Base-by-base conservation (phyloP, 1,140 invertebrate genomes). In the Platyscapa corneri region DNA sequence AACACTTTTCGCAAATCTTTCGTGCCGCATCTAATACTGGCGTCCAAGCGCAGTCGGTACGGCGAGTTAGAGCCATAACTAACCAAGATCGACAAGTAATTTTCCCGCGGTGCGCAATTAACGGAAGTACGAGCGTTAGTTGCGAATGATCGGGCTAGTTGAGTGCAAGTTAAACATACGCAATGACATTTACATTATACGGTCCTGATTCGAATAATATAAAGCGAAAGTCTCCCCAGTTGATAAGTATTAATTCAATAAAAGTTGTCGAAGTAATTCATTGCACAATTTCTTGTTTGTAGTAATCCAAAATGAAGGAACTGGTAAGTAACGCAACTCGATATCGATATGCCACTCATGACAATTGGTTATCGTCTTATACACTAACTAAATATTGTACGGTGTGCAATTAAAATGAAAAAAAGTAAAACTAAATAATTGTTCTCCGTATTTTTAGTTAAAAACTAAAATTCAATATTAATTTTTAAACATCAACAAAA, bases 161-260 rank as follows among this genome's bases (percentile, higher is more conserved):
- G 42, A 12, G 3, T 12, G 20, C 30, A 53, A 64, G 75, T 30
- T 32, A 12, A 6, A 39, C 53, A 64, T 32, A 27, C 16, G 34
- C 53, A 16, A 10, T 27, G 56, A 60, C 23, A 60, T 60, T 60
- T 60, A 23, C 27, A 60, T 10, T 2, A 53, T 49, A 81, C 34
- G 20, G 53, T 3, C 37, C 12, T 27, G 67, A 12, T 46, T 30
- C 30, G 23, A 34, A 8, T 64, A 49, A 86, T 86, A 86, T 86
- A 86, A 86, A 86, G 64, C 39, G 80, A 1, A 49, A 20, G 60
- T 60, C 2, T 60, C 32, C 30, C 0, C 2, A 37, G 32, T 30
- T 49, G n/a, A 30, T 49, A 77, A 67, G 84, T 82, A 37, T 46
- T 53, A 86, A 80, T 86, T 77, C 23, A 39, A 42, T 30, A 70